Base-by-base conservation (phyloP, 2,888 invertebrate genomes). In the Ischnus inquisitorius region DNA sequence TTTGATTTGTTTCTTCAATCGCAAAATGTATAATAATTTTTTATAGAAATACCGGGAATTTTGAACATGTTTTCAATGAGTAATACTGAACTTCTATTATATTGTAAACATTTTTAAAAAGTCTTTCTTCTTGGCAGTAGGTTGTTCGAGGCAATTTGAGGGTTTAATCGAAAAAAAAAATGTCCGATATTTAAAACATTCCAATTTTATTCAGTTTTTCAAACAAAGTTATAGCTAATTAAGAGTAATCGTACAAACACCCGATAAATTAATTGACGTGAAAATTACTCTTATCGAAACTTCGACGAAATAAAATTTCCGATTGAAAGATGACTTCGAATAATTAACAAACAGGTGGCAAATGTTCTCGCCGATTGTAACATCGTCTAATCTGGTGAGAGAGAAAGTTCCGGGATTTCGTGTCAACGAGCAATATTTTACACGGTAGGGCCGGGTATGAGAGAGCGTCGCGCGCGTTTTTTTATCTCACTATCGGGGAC, bases 371-470 rank as follows among this genome's bases (percentile, higher is more conserved):
- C 22, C 22, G 57, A 60, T 14, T n/a, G 57, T 60, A 25, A 25
- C 57, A 14, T n/a, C n/a, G 57, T 28, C 14, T 1, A 60, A 60
- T 60, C 57, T 22, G 25, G 57, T n/a, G n/a, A 60, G 62, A 64
- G 57, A 62, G 39, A 77, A 39, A 54, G 68, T 54, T 34, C 60
- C 46, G 22, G 77, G 72, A 65, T 68, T 88, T 89, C 91, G 88
- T 90, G 90, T 85, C 87, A 88, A 88, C 85, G 67, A 83, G 82
- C 79, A 60, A 77, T 86, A 86, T 82, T 79, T 86, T 79, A 86
- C 25, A 64, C 25, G 39, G 14, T 5, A 25, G 34, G 65, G 48
- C 28, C 39, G 46, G 28, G 72, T 69, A 64, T 41, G 62, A 77
- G 60, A 74, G 68, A 48, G 41, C 72, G 74, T 68, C 62, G 51